Base-by-base conservation (phyloP, 92 coral and sea anemone species). In the Epizoanthus ramosus region DNA sequence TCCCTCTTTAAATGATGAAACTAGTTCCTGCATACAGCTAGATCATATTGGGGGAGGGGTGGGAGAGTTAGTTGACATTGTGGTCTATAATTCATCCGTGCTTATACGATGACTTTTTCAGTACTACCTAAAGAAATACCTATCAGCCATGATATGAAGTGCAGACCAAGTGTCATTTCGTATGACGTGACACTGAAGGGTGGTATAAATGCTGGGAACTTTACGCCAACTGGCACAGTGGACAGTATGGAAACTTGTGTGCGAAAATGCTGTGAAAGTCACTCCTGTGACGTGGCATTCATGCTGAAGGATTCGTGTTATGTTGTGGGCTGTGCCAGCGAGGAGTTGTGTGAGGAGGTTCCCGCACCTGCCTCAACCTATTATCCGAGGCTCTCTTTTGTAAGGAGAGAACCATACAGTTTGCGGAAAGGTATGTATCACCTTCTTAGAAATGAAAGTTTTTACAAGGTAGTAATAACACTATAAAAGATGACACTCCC, bases 121-220 rank as follows among this genome's bases (percentile, higher is more conserved):
- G 99, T 92, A 56, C 93, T 91, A 7, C 92, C 98, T 7, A 71
- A 92, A 70, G 84, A 87, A 67, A 91, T 96, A 3, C 82, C 85
- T 52, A 84, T 92, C 59, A 90, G 90, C 28, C 85, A 80, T 57
- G 94, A 88, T 21, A 80, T 87, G 57, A 91, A 85, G 41, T 96
- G 99, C 84, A 91, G 73, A 37, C 95, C 99, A 6, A 88, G 95
- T 60, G 98, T 96, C 57, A 90, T 96, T 53, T 96, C 99, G 0
- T 96, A 96, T 85, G 99, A 96, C 89, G 99, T 96, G 74, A 96
- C 97, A 7, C 92, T 96, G 3, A 93, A 93, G 17, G 99, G 99
- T 6, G 99, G 99, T 31, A 83, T 92, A 64, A 87, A 91, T 53
- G 99, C 99, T 6, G 99, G 98, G 39, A 86, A 91, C 80, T 96